Evolutionary conservation across 1,140 invertebrate genomes (phyloP), one percentile per base, ranked within the genome.

Genomic region (Rhizoglyphus robini): DNA sequence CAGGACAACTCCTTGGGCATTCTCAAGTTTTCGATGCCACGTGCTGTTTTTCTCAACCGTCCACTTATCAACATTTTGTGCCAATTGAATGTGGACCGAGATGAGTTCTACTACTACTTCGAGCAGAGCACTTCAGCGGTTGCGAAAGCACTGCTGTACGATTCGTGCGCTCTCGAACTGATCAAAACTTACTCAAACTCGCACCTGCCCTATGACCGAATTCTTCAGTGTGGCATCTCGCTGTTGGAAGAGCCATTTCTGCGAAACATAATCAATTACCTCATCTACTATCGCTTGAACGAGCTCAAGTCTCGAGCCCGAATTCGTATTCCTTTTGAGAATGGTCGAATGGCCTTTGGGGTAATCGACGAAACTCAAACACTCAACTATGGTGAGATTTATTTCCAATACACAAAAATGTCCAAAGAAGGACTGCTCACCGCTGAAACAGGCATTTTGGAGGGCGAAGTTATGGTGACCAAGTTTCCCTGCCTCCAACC

Each of bases 61-160:
- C 70, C 70, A 0, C 59, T 71, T 4, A 68, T 71, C 20, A 63
- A 67, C 18, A 70, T 71, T 15, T 30, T 71, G 34, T 54, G 71
- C 60, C 70, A 71, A 32, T 32, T 68, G 27, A 67, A 67, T 4
- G 59, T 71, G 3, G 2, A 20, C 0, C 54, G 30, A 2, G 30
- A 64, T 23, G 36, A 65, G 1, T 69, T 70, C 31, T 13, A 69
- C 5, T 46, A 67, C 36, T 36, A 69, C 11, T 63, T 65, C 34
- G 38, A 65, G 31, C 54, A 63, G 20, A 59, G 60, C 48, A 31
- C 69, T 5, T 25, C 47, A 30, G 36, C 51, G 11, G n/a, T 71
- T 1, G 51, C 51, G 15, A 63, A 71, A 32, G 67, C 69, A 18
- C 65, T 71, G 31, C 25, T n/a, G n/a, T n/a, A n/a, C n/a, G n/a